Evolutionary conservation across 2,888 invertebrate genomes (phyloP).

Genomic region (Smittia aterrima): DNA sequence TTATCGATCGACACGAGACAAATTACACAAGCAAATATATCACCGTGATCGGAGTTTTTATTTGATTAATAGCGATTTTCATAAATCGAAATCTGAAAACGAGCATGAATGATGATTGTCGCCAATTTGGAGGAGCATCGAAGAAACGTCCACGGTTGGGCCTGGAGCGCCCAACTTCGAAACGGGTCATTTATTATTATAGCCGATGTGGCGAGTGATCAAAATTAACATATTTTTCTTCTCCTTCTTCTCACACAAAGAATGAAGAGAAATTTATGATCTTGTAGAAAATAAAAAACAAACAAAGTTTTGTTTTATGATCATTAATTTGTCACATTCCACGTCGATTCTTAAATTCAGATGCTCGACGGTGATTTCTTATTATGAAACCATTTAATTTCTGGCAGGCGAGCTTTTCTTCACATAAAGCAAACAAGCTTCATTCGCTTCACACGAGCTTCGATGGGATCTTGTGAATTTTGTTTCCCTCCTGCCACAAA

Average conservation of each 20-base stretch:
- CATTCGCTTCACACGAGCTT: neutral
- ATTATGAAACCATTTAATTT: slow-evolving; percentile 9
- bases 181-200: neutral
- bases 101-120: slow-evolving; percentile 2
- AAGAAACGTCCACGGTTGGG: too few relatives aligned
- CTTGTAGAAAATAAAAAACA: slow-evolving; percentile 26
- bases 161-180: neutral
- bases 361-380: neutral
- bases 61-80: neutral
- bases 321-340: slow-evolving; percentile 37
- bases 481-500: neutral
- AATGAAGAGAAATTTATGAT: slow-evolving; percentile 13
- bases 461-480: neutral
- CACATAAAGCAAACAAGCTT: neutral
- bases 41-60: neutral
- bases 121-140: neutral
- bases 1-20: neutral
- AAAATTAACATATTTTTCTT: neutral
- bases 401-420: neutral
- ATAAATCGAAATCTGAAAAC: neutral
- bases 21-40: neutral
- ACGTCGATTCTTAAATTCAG: neutral
- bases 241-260: neutral
- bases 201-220: slow-evolving; percentile 3
- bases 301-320: slow-evolving; percentile 32